A percentile compares a stretch with the other conserved stretches of the same genome.
phyloP scores from a whole-genome alignment of 2,113 vertebrate species.

The Tympanuchus pallidicinctus region DNA sequence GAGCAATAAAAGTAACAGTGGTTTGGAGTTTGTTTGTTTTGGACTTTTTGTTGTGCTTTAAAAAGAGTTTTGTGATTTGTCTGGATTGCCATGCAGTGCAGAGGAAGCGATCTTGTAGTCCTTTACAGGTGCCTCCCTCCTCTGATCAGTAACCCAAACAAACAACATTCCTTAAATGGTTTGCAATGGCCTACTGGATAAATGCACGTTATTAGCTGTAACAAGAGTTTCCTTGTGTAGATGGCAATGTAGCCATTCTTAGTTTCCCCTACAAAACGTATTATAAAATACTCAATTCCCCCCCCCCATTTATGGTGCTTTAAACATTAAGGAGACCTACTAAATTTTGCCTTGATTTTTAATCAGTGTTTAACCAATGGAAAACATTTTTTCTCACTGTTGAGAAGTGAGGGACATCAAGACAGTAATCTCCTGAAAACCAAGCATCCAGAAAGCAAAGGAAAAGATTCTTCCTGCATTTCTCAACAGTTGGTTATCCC shows the following conservation, averaged over 20 bases:
- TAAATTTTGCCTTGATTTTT: background rate
- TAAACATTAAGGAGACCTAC: background rate
- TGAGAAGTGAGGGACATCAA: background rate
- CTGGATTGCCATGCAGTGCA: background rate
- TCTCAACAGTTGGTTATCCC: background rate
- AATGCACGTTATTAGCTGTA: background rate
- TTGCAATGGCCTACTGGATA: background rate
- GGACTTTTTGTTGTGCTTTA: background rate
- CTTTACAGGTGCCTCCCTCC: background rate
- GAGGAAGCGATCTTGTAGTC: background rate
- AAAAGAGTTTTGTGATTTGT: background rate
- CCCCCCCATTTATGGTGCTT: background rate
- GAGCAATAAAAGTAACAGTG: constrained; percentile 2
- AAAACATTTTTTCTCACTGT: background rate
- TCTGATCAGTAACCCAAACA: constrained; percentile 15
- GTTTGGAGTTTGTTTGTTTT: background rate
- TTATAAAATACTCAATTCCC: background rate
- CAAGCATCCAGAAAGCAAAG: background rate
- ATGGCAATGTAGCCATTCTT: background rate
- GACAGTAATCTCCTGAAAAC: background rate
- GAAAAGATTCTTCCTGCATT: background rate
- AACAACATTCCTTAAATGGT: background rate
- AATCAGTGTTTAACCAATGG: background rate
- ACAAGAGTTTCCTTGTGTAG: background rate
- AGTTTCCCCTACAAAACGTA: background rate